A percentile compares a stretch with the other conserved stretches of the same genome.
phyloP scores from a whole-genome alignment of 2,113 vertebrate genomes.

The Acanthochromis polyacanthus region DNA sequence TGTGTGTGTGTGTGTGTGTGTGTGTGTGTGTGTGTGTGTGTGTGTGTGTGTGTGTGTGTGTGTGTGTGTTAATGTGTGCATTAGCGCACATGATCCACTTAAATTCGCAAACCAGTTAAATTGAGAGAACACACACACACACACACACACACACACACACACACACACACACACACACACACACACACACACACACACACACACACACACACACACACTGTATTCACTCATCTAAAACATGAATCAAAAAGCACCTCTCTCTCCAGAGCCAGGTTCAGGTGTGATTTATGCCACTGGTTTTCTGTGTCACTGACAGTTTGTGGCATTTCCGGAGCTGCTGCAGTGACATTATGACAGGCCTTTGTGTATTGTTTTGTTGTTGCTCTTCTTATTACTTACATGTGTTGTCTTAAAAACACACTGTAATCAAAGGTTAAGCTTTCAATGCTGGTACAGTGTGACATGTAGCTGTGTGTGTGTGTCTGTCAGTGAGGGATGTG shows the following conservation, averaged over 20 bases:
- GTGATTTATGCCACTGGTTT: conserved; percentile 51
- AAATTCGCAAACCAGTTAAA: too few relatives aligned
- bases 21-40: background rate
- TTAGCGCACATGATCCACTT: too few relatives aligned
- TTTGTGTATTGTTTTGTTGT: conserved; percentile 12
- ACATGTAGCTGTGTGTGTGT: conserved; percentile 8
- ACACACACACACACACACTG: conserved; percentile 20
- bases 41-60: background rate
- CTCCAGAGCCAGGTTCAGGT: conserved; percentile 25
- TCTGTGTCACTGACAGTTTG: conserved; percentile 42
- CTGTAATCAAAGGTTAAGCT: conserved; percentile 2
- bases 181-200: conserved; percentile 16
- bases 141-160: conserved; percentile 18
- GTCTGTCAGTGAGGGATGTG: conserved; percentile 11
- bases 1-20: conserved; percentile 1
- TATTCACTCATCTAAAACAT: conserved; percentile 12
- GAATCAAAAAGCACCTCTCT: conserved; percentile 2
- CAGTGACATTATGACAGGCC: conserved; percentile 1
- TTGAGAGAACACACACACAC: background rate
- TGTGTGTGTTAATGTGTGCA: background rate
- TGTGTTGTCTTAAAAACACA: background rate
- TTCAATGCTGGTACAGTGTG: background rate
- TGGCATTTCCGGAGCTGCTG: conserved; percentile 22
- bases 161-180: conserved; percentile 15
- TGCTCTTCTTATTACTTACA: background rate